These are phyloP conservation scores for Nothocercus nigrocapillus DNA, from an alignment of 2,113 vertebrate species.

Conservation along the genomic window DNA sequence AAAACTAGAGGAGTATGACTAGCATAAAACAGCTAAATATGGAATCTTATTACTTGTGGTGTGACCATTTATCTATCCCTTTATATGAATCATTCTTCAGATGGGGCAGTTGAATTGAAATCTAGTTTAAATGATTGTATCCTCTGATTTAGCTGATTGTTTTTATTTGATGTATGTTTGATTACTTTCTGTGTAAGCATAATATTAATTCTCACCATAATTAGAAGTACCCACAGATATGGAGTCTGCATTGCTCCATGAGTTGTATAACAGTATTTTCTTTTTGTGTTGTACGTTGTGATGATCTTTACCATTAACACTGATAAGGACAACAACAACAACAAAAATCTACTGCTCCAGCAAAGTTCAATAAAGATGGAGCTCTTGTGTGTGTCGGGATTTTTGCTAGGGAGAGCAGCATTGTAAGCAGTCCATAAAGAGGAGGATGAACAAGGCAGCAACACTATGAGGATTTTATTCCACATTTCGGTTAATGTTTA, in stretches of 20 bases:
- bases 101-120: neutral
- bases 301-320: neutral
- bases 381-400: neutral
- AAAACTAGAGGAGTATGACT: neutral
- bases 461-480: neutral
- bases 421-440: neutral
- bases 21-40: neutral
- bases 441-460: neutral
- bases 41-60: neutral
- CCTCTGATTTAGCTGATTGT: neutral
- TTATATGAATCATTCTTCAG: neutral
- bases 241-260: neutral
- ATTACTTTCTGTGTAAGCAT: neutral
- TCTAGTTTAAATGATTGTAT: neutral
- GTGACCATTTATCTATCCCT: neutral
- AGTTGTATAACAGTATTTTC: neutral
- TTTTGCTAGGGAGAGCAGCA: neutral
- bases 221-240: neutral
- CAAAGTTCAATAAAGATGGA: constrained; percentile 4
- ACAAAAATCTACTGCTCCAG: neutral
- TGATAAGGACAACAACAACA: neutral
- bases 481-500: too few species aligned
- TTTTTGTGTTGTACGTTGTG: neutral
- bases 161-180: neutral
- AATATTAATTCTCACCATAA: neutral